phyloP scores from a whole-genome alignment of 2,113 vertebrate genomes.

The Neoarius graeffei region DNA sequence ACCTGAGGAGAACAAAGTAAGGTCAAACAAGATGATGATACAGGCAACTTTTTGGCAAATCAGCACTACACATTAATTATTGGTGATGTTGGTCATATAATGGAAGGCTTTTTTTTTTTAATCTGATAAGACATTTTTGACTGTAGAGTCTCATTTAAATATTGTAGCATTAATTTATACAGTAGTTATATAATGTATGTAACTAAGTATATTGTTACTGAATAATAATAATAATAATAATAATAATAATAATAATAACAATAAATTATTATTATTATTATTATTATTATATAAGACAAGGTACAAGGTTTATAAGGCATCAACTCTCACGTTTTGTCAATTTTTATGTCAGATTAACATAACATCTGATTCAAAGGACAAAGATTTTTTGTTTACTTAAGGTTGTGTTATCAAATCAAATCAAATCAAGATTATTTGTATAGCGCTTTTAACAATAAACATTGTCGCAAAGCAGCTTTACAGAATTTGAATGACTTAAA shows the following conservation, averaged over 20 bases:
- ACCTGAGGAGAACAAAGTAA: slow-evolving; percentile 73
- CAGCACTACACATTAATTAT: neutral
- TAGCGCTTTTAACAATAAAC: too few relatives aligned
- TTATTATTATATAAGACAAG: too few relatives aligned
- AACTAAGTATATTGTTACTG: neutral
- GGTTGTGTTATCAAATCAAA: too few relatives aligned
- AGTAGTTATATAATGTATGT: neutral
- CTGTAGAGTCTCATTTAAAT: neutral
- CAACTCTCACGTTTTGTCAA: neutral
- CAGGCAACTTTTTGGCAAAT: neutral
- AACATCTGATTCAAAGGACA: neutral
- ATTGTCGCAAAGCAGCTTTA: too few relatives aligned
- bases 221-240: neutral
- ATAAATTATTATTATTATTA: too few relatives aligned
- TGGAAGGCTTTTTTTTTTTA: neutral
- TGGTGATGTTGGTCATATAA: neutral
- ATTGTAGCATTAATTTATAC: neutral
- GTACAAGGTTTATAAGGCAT: neutral
- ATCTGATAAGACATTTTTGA: neutral
- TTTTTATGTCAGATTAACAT: neutral
- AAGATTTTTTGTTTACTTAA: neutral
- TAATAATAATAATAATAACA: too few relatives aligned
- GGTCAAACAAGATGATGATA: neutral
- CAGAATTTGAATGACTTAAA: too few relatives aligned
- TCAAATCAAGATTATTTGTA: too few relatives aligned